Evolutionary conservation across 23 tunicate genomes (phyloP).

Genomic region (Halocynthia aurantium): DNA sequence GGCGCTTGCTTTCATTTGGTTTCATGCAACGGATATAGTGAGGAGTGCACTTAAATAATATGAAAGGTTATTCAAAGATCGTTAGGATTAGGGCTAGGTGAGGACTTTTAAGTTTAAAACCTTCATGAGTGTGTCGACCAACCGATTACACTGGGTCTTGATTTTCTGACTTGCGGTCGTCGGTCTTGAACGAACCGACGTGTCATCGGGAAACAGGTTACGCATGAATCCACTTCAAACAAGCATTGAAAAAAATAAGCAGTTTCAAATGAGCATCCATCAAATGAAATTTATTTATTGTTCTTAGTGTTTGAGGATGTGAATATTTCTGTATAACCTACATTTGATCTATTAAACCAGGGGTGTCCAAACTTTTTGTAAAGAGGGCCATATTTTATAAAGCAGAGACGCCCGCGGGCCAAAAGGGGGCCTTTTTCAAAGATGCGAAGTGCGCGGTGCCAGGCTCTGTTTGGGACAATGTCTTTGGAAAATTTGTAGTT

Average conservation of each 20-base stretch:
- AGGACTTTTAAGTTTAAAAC: constrained; percentile 2
- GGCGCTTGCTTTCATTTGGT: constrained; percentile 87
- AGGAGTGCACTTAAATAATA: constrained; percentile 37
- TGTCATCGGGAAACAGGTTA: constrained; percentile 79
- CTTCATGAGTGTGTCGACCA: constrained; percentile 89
- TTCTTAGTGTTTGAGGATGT: too few species aligned
- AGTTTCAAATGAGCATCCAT: too few species aligned
- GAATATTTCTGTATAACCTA: too few species aligned
- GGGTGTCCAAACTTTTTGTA: too few species aligned
- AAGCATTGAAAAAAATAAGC: neutral
- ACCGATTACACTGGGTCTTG: constrained; percentile 74
- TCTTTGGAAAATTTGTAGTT: too few species aligned
- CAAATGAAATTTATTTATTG: too few species aligned
- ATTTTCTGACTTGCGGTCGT: constrained; percentile 90
- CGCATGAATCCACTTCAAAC: constrained; percentile 71
- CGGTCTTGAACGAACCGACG: constrained; percentile 63
- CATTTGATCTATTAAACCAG: too few species aligned
- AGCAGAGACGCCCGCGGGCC: too few species aligned
- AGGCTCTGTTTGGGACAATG: too few species aligned
- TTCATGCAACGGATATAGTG: constrained; percentile 92
- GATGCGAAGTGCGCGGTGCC: too few species aligned
- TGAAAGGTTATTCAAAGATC: neutral
- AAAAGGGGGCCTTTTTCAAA: too few species aligned
- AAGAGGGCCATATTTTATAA: too few species aligned
- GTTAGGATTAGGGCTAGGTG: neutral